Base-by-base conservation (phyloP, 2,797 vertebrate species). In the Falco peregrinus region DNA sequence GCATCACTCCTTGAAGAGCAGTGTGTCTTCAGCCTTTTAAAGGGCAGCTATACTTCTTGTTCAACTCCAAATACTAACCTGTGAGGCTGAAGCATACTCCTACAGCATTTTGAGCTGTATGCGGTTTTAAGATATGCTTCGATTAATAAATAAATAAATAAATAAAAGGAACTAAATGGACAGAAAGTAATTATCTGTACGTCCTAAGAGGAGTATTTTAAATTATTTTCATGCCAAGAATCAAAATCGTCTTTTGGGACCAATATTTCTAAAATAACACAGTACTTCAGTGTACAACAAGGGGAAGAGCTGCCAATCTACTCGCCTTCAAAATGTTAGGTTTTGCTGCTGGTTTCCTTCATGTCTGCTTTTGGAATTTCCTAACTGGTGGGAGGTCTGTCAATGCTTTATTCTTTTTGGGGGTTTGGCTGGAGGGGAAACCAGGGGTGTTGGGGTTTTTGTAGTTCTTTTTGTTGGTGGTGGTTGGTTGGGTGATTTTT, bases 151-250 rank as follows among this genome's bases (percentile, higher is more conserved):
- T 35, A 81, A 39, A 50, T 47, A 45, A 19, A 33, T 15, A 19
- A 28, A 56, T 35, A 35, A 35, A 35, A 25, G 1, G 48, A 57
- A 43, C 8, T 64, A 76, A 74, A 25, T 71, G 28, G 35, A 48
- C 86, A 39, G 17, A 54, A 91, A 89, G 10, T n/a, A 59, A 60
- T 26, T 47, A 82, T 25, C 13, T 22, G 3, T 84, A 43, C 26
- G 90, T 97, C 43, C n/a, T 92, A 92, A 84, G 11, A 81, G 78
- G 81, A 87, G 51, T 81, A 90, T 50, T 61, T 87, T 50, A 59
- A 84, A 37, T 69, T 94, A n/a, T 60, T 80, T 94, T 85, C 41
- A 88, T 65, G 29, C 53, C 81, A 87, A 95, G 89, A 87, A 88
- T n/a, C 8, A 51, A 87, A 92, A 90, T 53, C 0, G 4, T 79